Evolutionary conservation across 2,113 vertebrate species (phyloP).

Genomic region (Pyxicephalus adspersus): DNA sequence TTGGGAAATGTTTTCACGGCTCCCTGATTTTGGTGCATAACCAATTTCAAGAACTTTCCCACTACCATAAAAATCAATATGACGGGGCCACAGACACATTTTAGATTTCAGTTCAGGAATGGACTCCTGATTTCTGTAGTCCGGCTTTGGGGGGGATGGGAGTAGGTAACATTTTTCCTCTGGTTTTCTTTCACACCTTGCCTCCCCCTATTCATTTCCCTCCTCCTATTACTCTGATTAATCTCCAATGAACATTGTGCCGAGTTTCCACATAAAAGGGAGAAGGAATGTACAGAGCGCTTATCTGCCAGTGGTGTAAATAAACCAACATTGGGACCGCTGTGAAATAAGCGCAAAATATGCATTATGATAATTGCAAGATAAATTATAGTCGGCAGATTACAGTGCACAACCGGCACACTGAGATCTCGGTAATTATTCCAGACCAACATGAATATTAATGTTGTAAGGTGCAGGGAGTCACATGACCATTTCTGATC

Average conservation of each 20-base stretch:
- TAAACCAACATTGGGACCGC: neutral
- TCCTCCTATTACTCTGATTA: slow-evolving; percentile 25
- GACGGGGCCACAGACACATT: no score
- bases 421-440: neutral
- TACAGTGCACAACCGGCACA: neutral
- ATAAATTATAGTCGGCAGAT: neutral
- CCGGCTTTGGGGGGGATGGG: neutral
- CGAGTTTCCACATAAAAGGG: neutral
- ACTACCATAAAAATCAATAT: no score
- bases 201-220: slow-evolving; percentile 1
- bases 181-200: neutral
- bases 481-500: no score
- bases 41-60: no score
- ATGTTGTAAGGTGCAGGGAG: no score
- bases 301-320: neutral
- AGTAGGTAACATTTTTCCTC: neutral
- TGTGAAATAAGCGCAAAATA: slow-evolving; percentile 25
- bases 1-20: no score
- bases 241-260: slow-evolving; percentile 2
- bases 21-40: no score
- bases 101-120: no score
- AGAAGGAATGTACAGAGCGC: neutral
- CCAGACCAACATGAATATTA: neutral
- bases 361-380: slow-evolving; percentile 24
- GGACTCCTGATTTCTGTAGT: neutral